phyloP scores from a whole-genome alignment of 2,113 vertebrate genomes.

The Centropus unirufus region DNA sequence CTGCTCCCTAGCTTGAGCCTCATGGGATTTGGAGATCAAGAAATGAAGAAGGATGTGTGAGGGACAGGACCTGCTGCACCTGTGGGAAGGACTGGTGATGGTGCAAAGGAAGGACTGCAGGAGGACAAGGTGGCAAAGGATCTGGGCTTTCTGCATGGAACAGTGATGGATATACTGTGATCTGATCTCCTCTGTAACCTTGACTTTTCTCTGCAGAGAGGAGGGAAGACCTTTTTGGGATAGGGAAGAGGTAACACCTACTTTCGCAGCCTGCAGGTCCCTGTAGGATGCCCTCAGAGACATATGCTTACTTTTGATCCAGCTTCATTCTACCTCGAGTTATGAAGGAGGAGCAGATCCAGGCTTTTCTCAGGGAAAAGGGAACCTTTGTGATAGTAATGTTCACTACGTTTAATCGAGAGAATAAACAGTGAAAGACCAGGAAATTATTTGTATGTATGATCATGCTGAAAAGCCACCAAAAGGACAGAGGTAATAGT shows the following conservation, averaged over 20 bases:
- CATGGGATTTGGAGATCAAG: background rate
- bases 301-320: background rate
- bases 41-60: background rate
- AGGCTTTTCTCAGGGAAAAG: background rate
- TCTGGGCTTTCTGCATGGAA: background rate
- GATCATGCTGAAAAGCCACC: background rate
- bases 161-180: accelerated
- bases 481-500: accelerated
- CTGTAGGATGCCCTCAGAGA: background rate
- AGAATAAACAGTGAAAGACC: background rate
- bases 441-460: background rate
- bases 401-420: background rate
- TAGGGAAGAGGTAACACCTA: background rate
- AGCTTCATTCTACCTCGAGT: background rate
- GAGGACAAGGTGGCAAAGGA: background rate
- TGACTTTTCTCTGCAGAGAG: background rate
- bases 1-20: background rate
- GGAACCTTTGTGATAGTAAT: background rate
- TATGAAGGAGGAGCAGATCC: background rate
- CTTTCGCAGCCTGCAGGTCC: background rate
- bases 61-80: background rate
- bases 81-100: background rate
- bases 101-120: background rate
- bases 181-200: background rate
- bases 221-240: background rate